Percentiles rank a stretch among this genome's conserved stretches.
phyloP scores from a whole-genome alignment of 1,140 invertebrate species.

The Radopholus similis region DNA sequence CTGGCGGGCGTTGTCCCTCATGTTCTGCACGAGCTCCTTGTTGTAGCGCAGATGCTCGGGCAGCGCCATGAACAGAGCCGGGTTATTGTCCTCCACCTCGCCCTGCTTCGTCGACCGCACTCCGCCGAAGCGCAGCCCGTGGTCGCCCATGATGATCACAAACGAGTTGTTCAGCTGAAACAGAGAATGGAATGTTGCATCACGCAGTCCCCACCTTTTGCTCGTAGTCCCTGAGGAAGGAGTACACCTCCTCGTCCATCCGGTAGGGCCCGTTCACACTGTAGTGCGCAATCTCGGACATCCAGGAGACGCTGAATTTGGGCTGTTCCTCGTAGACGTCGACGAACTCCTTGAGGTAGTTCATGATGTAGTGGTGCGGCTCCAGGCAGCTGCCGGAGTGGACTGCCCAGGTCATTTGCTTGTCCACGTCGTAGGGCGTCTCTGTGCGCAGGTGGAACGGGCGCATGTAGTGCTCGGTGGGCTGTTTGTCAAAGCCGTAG shows the following conservation, averaged over 20 bases:
- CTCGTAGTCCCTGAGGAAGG: constrained; percentile 7
- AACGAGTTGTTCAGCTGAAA: constrained; percentile 36
- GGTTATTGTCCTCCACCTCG: constrained; percentile 35
- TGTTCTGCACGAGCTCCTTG: neutral
- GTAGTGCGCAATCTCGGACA: constrained; percentile 9
- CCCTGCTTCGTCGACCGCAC: constrained; percentile 19
- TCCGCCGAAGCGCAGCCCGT: constrained; percentile 20
- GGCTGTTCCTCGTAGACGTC: constrained; percentile 20
- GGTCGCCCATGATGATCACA: constrained; percentile 31
- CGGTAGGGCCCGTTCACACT: constrained; percentile 8
- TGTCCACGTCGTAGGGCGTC: neutral
- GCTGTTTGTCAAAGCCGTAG: constrained; percentile 13
- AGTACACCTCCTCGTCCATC: constrained; percentile 19
- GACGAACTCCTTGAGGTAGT: constrained; percentile 22
- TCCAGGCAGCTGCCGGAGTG: constrained; percentile 1
- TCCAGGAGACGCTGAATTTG: constrained; percentile 27
- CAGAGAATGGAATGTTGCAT: neutral
- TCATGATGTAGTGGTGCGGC: constrained; percentile 6
- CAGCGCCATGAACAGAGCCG: constrained; percentile 9
- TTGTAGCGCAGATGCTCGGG: constrained; percentile 21
- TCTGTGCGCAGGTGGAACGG: constrained; percentile 21
- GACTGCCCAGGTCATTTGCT: neutral
- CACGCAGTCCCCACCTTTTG: constrained; percentile 12
- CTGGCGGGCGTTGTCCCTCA: constrained; percentile 17
- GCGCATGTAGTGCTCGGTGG: constrained; percentile 28